Evolutionary conservation across 1,140 invertebrate species (phyloP).

Genomic region (Chlorops oryzae): DNA sequence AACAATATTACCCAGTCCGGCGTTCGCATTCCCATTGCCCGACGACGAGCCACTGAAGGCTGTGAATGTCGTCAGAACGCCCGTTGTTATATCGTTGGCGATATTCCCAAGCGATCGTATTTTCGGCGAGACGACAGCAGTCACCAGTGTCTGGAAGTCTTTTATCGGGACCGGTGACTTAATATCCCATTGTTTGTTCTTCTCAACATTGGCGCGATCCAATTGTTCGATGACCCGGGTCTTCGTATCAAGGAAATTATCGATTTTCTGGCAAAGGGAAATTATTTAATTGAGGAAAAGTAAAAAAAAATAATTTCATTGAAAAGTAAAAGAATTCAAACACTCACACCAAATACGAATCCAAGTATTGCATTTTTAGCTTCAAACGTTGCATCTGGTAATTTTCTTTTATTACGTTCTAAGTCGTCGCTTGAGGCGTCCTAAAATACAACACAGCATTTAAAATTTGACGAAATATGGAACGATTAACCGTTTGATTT

Average conservation of each 20-base stretch:
- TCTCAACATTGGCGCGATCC: constrained; percentile 63
- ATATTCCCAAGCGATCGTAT: constrained; percentile 55
- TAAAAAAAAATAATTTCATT: constrained; percentile 5
- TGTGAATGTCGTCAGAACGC: constrained; percentile 48
- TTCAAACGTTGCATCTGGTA: constrained; percentile 62
- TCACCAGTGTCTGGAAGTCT: constrained; percentile 46
- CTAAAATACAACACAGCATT: constrained; percentile 23
- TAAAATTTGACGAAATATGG: too few relatives aligned
- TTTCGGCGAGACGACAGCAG: constrained; percentile 55
- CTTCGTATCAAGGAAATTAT: constrained; percentile 68
- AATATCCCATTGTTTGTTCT: constrained; percentile 68
- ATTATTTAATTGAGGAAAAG: not conserved
- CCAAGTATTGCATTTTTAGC: constrained; percentile 68
- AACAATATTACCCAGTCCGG: constrained; percentile 42
- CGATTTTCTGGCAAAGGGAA: constrained; percentile 62
- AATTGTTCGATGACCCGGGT: constrained; percentile 60
- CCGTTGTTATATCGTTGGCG: constrained; percentile 52
- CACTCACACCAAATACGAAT: constrained; percentile 73
- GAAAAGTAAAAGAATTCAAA: constrained; percentile 7
- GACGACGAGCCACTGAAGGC: constrained; percentile 40
- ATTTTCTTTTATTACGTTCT: constrained; percentile 64
- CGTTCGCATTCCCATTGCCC: constrained; percentile 42
- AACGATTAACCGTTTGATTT: too few relatives aligned
- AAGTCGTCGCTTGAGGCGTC: constrained; percentile 33
- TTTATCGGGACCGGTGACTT: constrained; percentile 53